Conservation (phyloP, 2,113 vertebrate genomes). For the Upupa epops region DNA sequence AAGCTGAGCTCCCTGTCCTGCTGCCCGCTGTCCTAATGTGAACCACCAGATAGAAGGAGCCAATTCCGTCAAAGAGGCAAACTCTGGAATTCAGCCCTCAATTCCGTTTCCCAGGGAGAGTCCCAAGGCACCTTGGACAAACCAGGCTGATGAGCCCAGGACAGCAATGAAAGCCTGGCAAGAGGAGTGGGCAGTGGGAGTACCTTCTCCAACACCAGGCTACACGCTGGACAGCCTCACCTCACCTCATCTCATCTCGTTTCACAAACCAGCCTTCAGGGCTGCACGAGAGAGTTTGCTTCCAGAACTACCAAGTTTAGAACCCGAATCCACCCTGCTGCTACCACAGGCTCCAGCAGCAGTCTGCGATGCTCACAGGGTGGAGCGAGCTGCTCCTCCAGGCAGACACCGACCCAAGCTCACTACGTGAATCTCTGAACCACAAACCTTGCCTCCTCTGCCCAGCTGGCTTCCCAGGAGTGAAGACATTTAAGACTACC, state of each 20-base stretch:
- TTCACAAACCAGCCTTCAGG: neutral
- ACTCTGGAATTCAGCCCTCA: neutral
- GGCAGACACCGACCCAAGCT: neutral
- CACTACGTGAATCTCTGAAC: neutral
- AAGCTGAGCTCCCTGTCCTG: neutral
- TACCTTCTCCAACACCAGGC: neutral
- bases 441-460: neutral
- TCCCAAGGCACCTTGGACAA: neutral
- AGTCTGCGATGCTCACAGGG: neutral
- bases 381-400: neutral
- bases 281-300: fast-evolving
- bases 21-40: neutral
- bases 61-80: neutral
- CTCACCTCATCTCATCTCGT: neutral
- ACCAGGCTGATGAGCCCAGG: neutral
- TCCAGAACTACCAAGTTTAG: neutral
- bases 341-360: neutral
- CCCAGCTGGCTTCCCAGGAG: neutral
- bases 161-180: neutral
- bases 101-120: neutral
- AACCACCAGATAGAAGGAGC: neutral
- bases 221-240: neutral
- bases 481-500: fast-evolving
- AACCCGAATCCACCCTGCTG: neutral
- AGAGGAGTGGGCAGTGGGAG: fast-evolving